phyloP scores from a whole-genome alignment of 2,113 vertebrate genomes.

The Grantiella picta region DNA sequence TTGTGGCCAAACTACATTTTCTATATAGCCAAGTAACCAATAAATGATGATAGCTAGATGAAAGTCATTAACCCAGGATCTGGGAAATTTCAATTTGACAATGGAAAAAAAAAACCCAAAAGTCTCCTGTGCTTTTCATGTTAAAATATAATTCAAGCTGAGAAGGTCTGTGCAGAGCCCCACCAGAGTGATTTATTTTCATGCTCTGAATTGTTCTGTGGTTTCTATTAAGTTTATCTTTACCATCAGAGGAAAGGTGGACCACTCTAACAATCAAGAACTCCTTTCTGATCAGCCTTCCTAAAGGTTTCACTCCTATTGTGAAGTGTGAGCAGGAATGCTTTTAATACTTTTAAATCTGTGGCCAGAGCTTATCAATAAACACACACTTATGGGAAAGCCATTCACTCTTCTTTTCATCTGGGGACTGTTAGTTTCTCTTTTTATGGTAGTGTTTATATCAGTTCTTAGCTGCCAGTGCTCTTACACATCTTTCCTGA shows the following conservation, averaged over 20 bases:
- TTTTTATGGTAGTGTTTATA: conserved; percentile 51
- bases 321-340: not conserved
- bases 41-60: not conserved
- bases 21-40: not conserved
- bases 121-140: not conserved
- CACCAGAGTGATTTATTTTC: not conserved
- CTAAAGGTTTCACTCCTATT: not conserved
- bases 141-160: not conserved
- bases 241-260: not conserved
- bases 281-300: not conserved
- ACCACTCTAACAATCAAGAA: not conserved
- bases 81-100: conserved; percentile 22
- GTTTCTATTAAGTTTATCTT: not conserved
- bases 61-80: not conserved
- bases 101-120: not conserved
- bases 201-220: not conserved
- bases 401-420: not conserved
- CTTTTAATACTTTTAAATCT: conserved; percentile 28
- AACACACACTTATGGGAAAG: not conserved
- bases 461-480: not conserved
- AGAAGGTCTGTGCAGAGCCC: not conserved
- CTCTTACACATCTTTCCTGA: conserved; percentile 1
- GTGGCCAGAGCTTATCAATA: conserved; percentile 32
- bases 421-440: not conserved
- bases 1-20: not conserved